phyloP scores from a whole-genome alignment of 2,113 vertebrate species.

The Carollia perspicillata region DNA sequence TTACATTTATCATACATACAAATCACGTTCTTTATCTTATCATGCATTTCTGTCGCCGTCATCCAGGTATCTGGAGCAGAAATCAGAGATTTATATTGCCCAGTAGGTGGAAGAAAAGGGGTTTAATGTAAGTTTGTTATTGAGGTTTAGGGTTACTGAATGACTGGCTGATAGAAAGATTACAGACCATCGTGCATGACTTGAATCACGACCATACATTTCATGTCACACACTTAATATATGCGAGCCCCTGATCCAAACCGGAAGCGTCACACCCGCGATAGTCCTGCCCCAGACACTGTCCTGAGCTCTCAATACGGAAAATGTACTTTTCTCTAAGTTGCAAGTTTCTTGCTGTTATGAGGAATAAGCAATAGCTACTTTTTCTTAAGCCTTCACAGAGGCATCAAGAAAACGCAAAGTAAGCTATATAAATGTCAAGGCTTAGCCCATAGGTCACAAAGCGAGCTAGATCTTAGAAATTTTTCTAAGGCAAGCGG shows the following conservation, averaged over 20 bases:
- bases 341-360: not conserved
- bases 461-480: slow-evolving; percentile 37
- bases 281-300: not conserved
- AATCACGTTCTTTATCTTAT: not conserved
- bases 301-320: not conserved
- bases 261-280: not conserved
- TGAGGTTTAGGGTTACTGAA: not conserved
- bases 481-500: not conserved
- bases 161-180: slow-evolving; percentile 30
- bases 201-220: not conserved
- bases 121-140: not conserved
- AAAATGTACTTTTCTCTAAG: not conserved
- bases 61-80: not conserved
- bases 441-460: slow-evolving; percentile 5
- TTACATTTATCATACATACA: not conserved
- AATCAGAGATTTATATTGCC: not conserved
- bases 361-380: not conserved
- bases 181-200: slow-evolving; percentile 10
- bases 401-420: slow-evolving; percentile 29
- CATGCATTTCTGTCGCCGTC: not conserved
- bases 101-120: not conserved
- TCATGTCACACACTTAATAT: not conserved
- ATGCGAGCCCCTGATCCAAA: not conserved
- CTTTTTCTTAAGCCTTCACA: slow-evolving; percentile 1
- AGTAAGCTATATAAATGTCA: slow-evolving; percentile 49